Percentiles rank a stretch among this genome's conserved stretches.
Evolutionary conservation across 2,888 invertebrate species (phyloP).

Genomic region (Dorcus parallelipipedus): DNA sequence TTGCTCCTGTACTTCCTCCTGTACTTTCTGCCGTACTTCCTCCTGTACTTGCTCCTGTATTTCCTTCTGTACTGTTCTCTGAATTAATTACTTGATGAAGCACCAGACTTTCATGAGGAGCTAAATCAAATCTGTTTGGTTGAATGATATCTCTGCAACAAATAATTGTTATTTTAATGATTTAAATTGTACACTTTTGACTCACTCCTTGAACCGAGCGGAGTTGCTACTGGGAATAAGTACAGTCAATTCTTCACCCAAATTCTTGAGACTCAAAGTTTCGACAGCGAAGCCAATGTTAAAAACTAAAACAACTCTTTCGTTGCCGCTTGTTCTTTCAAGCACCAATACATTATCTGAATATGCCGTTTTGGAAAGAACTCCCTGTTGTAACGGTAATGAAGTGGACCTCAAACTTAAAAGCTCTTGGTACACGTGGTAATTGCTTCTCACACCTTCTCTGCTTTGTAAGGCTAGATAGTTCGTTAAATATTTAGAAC

Average conservation of each 20-base stretch:
- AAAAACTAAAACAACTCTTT: slow-evolving; percentile 27
- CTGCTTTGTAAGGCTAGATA: too few relatives aligned
- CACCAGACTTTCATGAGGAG: background rate
- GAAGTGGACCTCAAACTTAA: slow-evolving; percentile 53
- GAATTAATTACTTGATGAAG: too few relatives aligned
- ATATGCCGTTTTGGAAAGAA: slow-evolving; percentile 21
- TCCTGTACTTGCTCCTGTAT: too few relatives aligned
- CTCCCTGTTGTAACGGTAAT: slow-evolving; percentile 51
- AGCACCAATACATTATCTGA: background rate
- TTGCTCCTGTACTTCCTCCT: too few relatives aligned
- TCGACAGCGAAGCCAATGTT: slow-evolving; percentile 51
- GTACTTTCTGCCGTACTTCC: too few relatives aligned
- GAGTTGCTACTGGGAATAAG: background rate
- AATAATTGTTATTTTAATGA: background rate
- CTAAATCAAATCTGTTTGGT: background rate
- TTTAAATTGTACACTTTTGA: background rate
- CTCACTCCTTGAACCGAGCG: background rate
- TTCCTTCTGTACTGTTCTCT: too few relatives aligned
- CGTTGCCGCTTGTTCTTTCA: background rate
- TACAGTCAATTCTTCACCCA: slow-evolving; percentile 1
- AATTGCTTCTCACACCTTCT: too few relatives aligned
- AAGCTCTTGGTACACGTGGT: too few relatives aligned
- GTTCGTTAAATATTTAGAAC: too few relatives aligned
- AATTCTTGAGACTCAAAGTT: slow-evolving; percentile 50
- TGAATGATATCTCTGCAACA: background rate